Percentiles rank a stretch among this genome's conserved stretches.
phyloP scores from a whole-genome alignment of 2,797 vertebrate species.

The Trichosurus vulpecula region DNA sequence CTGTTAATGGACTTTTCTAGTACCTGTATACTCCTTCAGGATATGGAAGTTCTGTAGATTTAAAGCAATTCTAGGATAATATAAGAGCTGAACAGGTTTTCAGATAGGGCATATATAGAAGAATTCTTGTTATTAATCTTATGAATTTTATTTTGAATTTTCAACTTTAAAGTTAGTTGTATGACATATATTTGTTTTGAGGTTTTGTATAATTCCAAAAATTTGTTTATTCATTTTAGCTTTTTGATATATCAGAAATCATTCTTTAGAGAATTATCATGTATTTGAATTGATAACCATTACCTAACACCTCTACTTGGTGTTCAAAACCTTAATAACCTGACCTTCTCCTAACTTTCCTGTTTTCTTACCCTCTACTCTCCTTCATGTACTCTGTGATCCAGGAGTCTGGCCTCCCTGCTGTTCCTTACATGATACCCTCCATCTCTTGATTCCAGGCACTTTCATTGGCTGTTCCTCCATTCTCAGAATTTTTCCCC shows the following conservation, averaged over 20 bases:
- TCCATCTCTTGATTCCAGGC: neutral
- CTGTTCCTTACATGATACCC: neutral
- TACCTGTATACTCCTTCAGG: neutral
- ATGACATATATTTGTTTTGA: conserved; percentile 53
- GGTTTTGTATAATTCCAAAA: conserved; percentile 47
- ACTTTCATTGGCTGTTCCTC: neutral
- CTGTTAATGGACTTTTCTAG: conserved; percentile 1
- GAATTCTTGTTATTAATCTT: conserved; percentile 45
- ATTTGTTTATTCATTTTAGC: neutral
- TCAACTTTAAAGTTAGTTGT: conserved; percentile 53
- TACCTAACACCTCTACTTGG: neutral
- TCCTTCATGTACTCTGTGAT: neutral
- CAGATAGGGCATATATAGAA: conserved; percentile 31
- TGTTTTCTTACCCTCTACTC: neutral
- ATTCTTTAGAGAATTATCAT: conserved; percentile 44
- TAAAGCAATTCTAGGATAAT: conserved; percentile 34
- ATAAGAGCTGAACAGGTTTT: conserved; percentile 33
- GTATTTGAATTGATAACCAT: neutral
- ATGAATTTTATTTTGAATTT: conserved; percentile 29
- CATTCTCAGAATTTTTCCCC: neutral
- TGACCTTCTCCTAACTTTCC: neutral
- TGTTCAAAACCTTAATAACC: neutral
- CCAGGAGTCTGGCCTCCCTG: neutral
- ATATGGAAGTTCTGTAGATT: conserved; percentile 37
- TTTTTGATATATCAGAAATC: conserved; percentile 5